phyloP scores from a whole-genome alignment of 2,797 vertebrate genomes.

The Thunnus albacares region DNA sequence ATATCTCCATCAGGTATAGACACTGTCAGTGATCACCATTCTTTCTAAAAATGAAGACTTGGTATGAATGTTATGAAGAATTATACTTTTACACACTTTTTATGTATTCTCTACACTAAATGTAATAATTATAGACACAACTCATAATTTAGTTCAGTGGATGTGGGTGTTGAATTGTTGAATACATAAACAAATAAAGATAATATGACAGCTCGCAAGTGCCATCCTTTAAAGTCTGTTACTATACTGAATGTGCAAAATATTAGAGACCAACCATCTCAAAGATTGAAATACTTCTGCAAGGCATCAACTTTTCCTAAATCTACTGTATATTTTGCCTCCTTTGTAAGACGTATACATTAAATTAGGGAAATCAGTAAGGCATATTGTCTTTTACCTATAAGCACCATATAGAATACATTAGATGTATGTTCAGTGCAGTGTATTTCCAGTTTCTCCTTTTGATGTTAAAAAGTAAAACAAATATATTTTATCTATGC shows the following conservation, averaged over 20 bases:
- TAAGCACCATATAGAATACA: no score
- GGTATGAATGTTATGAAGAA: neutral
- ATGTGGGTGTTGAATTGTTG: conserved; percentile 10
- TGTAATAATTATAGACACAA: conserved; percentile 6
- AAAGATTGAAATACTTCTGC: neutral
- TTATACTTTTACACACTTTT: neutral
- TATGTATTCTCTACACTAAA: conserved; percentile 6
- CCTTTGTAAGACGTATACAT: neutral
- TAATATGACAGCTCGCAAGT: conserved; percentile 8
- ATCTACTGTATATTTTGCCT: neutral
- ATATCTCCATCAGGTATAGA: neutral
- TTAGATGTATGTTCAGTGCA: neutral
- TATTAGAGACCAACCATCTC: neutral
- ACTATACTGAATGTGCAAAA: neutral
- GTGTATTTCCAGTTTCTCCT: neutral
- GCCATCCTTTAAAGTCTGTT: conserved; percentile 29
- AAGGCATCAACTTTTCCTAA: neutral
- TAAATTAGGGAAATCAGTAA: neutral
- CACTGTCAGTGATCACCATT: neutral
- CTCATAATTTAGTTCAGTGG: conserved; percentile 10
- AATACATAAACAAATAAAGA: conserved; percentile 20
- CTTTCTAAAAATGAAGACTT: neutral
- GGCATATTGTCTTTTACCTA: neutral
- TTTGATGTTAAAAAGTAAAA: neutral
- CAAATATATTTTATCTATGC: neutral